Conservation (phyloP, 1,140 invertebrate genomes). For the Nasonia vitripennis region DNA sequence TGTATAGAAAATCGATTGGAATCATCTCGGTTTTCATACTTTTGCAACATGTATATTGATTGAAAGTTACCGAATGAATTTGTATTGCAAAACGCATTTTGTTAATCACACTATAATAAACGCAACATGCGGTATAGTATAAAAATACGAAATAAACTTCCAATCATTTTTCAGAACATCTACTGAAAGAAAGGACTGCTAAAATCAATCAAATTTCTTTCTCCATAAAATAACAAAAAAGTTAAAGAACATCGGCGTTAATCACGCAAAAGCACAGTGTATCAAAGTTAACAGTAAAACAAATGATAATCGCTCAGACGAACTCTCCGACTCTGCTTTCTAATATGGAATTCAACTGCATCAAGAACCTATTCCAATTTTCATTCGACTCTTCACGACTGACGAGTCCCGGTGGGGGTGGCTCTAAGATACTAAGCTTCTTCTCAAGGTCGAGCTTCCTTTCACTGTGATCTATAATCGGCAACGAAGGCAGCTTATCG, state of each 20-base stretch:
- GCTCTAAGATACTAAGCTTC: conserved; percentile 70
- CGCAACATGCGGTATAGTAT: not conserved
- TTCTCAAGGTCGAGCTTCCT: conserved; percentile 55
- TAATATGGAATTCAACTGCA: conserved; percentile 71
- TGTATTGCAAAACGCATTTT: not conserved
- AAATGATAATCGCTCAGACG: conserved; percentile 57
- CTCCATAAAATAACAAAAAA: too few species aligned
- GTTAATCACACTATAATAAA: not conserved
- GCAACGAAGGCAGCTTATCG: conserved; percentile 65
- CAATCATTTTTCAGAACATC: too few species aligned
- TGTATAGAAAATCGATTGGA: not conserved
- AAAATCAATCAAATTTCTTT: too few species aligned
- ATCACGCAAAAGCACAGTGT: not conserved
- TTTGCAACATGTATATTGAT: too few species aligned
- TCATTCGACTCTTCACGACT: conserved; percentile 70
- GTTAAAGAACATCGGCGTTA: too few species aligned
- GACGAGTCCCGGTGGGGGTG: conserved; percentile 68
- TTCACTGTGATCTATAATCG: conserved; percentile 59
- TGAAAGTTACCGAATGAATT: too few species aligned
- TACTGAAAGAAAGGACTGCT: too few species aligned
- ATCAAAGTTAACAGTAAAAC: conserved; percentile 31
- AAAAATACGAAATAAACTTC: not conserved
- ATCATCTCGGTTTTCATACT: too few species aligned
- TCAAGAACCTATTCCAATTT: conserved; percentile 71
- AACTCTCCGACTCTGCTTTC: conserved; percentile 71